phyloP scores from a whole-genome alignment of 2,797 vertebrate genomes.

The Takifugu rubripes region DNA sequence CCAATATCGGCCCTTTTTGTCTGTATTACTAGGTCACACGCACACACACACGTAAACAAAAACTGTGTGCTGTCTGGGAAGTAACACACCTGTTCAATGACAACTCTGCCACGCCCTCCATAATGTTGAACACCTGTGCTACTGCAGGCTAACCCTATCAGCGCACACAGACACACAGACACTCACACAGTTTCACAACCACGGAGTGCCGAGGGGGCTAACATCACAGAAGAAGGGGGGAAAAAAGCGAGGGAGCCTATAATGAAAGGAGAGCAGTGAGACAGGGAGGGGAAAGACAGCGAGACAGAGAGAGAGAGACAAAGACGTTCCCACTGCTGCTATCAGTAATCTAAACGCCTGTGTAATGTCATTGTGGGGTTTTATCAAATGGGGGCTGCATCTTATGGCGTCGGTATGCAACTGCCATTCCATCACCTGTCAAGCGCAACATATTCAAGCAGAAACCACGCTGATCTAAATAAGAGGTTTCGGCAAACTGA shows the following conservation, averaged over 20 bases:
- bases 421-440: slow-evolving; percentile 73
- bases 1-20: slow-evolving; percentile 36
- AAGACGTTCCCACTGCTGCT: slow-evolving; percentile 64
- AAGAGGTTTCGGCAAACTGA: slow-evolving; percentile 66
- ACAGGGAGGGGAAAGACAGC: slow-evolving; percentile 35
- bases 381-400: slow-evolving; percentile 60
- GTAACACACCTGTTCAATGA: slow-evolving; percentile 73
- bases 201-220: slow-evolving; percentile 48
- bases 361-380: slow-evolving; percentile 64
- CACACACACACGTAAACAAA: slow-evolving; percentile 55
- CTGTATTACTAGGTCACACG: slow-evolving; percentile 46
- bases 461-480: slow-evolving; percentile 70
- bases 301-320: slow-evolving; percentile 47
- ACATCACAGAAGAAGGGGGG: slow-evolving; percentile 45
- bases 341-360: slow-evolving; percentile 68
- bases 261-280: slow-evolving; percentile 39
- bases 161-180: slow-evolving; percentile 20
- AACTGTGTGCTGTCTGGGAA: slow-evolving; percentile 67
- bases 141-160: slow-evolving; percentile 63
- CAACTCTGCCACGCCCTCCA: slow-evolving; percentile 68
- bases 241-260: slow-evolving; percentile 35
- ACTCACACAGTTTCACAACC: slow-evolving; percentile 36
- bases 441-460: slow-evolving; percentile 61
- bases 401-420: slow-evolving; percentile 60
- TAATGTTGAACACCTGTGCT: slow-evolving; percentile 70